Evolutionary conservation across 2,888 invertebrate genomes (phyloP).

Genomic region (Metallyticus violacea): DNA sequence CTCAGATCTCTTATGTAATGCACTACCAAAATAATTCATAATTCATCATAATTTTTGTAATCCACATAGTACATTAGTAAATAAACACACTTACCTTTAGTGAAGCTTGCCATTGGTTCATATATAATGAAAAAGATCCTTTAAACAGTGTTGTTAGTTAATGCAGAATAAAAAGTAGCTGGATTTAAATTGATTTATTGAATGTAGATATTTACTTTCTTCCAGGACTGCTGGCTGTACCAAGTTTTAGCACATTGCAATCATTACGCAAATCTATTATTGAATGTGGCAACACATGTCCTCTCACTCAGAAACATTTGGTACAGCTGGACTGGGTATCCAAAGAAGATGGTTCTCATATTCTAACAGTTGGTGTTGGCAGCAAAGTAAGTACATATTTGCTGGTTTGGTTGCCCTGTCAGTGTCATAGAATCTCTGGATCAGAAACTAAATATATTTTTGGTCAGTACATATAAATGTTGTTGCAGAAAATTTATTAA

Average conservation of each 20-base stretch:
- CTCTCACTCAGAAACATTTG: conserved; percentile 85
- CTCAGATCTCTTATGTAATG: no score
- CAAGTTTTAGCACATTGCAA: conserved; percentile 86
- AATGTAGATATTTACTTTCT: background rate
- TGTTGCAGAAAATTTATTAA: no score
- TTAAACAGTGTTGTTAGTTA: no score
- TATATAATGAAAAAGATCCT: no score
- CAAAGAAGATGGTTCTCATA: conserved; percentile 97
- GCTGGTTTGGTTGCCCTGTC: background rate
- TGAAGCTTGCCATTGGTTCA: no score
- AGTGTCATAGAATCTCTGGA: no score
- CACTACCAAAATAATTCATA: no score
- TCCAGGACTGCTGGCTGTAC: conserved; percentile 73
- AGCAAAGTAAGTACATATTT: conserved; percentile 57
- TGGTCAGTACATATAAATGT: no score
- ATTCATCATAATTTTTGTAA: no score
- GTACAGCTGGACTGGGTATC: conserved; percentile 99
- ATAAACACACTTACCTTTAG: no score
- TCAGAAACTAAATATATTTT: no score
- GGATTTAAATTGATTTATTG: background rate
- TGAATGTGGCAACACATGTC: conserved; percentile 89
- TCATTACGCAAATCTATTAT: conserved; percentile 83
- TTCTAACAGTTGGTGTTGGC: conserved; percentile 93
- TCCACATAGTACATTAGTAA: no score
- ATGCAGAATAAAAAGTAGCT: background rate